Evolutionary conservation across 2,888 invertebrate species (phyloP), one percentile per base, ranked within the genome.

Genomic region (Lordiphosa andalusiaca): DNA sequence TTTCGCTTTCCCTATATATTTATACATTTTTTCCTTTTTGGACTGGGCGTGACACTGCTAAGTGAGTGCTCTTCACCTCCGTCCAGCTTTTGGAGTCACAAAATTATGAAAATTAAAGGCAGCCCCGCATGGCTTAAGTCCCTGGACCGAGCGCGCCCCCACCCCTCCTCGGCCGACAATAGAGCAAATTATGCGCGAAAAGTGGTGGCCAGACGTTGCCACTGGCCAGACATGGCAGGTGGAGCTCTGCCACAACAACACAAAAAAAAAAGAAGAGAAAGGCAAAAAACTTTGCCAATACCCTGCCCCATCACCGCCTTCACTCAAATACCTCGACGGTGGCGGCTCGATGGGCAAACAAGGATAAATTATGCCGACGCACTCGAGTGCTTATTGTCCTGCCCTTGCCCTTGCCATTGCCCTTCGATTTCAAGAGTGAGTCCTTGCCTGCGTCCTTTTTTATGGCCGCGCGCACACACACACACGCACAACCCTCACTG

Each of bases 361-460:
- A 66, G 82, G 71, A 84, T 84, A 81, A 77, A 77, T 77, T 77
- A 77, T 77, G 84, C 82, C 71, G 77, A 84, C 78, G 82, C 84
- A 84, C 82, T 77, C 69, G 84, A 77, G 74, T 77, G 82, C 77
- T 74, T 84, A 77, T 84, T 84, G 82, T 81, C 71, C 71, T 40
- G 48, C 69, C 53, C 48, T 55, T 41, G 48, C 46, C 40, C 37
- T 39, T 42, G 33, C 21, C 21, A 16, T 40, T 5, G n/a, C 5
- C 23, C 42, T n/a, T 21, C 13, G 36, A 35, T 53, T 51, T 58
- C 53, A 42, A 51, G 53, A 30, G 30, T 30, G 30, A 30, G 30
- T 30, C 30, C 30, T 30, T 57, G 47, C 44, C 37, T 44, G 30
- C 33, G 44, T 44, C 44, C 44, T 42, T 42, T 47, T 47, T 47